Conservation (phyloP, 2,888 invertebrate genomes). For the Ectemnius cavifrons region DNA sequence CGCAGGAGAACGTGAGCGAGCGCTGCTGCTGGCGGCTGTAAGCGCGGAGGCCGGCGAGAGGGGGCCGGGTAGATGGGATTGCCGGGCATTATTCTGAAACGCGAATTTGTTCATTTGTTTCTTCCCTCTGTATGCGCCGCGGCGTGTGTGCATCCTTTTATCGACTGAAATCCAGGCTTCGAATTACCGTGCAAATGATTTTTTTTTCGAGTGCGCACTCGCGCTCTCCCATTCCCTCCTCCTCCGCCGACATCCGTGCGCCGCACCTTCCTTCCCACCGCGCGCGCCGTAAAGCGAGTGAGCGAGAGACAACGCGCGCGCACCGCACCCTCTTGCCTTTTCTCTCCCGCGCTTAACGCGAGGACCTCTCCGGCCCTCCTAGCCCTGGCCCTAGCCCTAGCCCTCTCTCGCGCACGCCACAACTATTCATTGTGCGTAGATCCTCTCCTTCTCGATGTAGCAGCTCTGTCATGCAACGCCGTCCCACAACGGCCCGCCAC, state of each 20-base stretch:
- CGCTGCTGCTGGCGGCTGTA: neutral
- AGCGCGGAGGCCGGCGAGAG: conserved; percentile 51
- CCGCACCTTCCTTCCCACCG: conserved; percentile 16
- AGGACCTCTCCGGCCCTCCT: conserved; percentile 23
- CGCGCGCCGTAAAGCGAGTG: no score
- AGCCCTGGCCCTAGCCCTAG: conserved; percentile 13
- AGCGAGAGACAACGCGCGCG: no score
- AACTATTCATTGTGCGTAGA: neutral
- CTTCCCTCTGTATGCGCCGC: conserved; percentile 77
- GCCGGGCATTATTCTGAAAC: conserved; percentile 78
- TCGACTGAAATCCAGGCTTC: conserved; percentile 78
- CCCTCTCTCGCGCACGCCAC: conserved; percentile 11
- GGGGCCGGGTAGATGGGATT: conserved; percentile 75
- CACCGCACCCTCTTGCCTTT: conserved; percentile 34
- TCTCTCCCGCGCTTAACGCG: conserved; percentile 46
- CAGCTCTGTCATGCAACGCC: conserved; percentile 28
- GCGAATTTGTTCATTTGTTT: conserved; percentile 78
- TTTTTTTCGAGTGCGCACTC: conserved; percentile 67
- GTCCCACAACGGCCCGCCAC: conserved; percentile 34
- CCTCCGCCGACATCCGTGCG: conserved; percentile 10
- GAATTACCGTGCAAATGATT: conserved; percentile 79
- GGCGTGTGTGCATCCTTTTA: conserved; percentile 78
- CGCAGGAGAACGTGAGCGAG: conserved; percentile 35
- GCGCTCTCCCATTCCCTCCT: conserved; percentile 39
- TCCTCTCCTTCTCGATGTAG: conserved; percentile 11